These are phyloP conservation scores for Calephelis perditalis DNA, from an alignment of 2,888 invertebrate species.

Conservation along the genomic window DNA sequence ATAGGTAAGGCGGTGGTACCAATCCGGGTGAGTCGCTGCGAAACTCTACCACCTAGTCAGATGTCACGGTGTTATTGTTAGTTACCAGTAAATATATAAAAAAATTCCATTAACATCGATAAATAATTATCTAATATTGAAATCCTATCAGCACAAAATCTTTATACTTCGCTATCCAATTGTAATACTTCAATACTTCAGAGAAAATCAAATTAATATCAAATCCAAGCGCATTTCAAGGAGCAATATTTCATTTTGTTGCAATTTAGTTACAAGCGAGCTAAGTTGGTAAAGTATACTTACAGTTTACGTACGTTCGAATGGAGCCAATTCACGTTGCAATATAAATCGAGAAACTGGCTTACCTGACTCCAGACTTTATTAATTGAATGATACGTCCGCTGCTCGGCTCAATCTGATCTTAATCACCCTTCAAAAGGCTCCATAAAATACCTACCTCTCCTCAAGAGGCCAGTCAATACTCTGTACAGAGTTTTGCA, in stretches of 20 bases:
- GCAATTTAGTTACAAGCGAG: conserved; percentile 43
- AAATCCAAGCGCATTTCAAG: conserved; percentile 27
- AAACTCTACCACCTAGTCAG: no score
- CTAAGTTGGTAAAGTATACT: conserved; percentile 38
- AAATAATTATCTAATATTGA: background rate
- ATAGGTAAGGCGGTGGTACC: no score
- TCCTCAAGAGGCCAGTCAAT: conserved; percentile 49
- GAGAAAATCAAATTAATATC: conserved; percentile 7
- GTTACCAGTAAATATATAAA: no score
- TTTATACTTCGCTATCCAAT: conserved; percentile 1
- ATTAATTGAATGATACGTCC: conserved; percentile 76
- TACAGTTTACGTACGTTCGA: conserved; percentile 45
- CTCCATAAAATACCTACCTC: conserved; percentile 47
- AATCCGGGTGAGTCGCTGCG: no score
- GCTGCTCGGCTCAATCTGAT: conserved; percentile 64
- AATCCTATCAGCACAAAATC: background rate
- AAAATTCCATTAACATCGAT: no score
- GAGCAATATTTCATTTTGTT: conserved; percentile 48
- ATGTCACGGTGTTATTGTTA: no score
- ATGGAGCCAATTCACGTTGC: conserved; percentile 63
- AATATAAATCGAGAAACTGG: conserved; percentile 60
- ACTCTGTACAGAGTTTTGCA: conserved; percentile 64
- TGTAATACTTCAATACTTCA: conserved; percentile 5
- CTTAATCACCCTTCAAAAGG: conserved; percentile 73
- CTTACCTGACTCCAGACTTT: conserved; percentile 53